Conservation (phyloP, 2,113 vertebrate species). For the Dromiciops gliroides region DNA sequence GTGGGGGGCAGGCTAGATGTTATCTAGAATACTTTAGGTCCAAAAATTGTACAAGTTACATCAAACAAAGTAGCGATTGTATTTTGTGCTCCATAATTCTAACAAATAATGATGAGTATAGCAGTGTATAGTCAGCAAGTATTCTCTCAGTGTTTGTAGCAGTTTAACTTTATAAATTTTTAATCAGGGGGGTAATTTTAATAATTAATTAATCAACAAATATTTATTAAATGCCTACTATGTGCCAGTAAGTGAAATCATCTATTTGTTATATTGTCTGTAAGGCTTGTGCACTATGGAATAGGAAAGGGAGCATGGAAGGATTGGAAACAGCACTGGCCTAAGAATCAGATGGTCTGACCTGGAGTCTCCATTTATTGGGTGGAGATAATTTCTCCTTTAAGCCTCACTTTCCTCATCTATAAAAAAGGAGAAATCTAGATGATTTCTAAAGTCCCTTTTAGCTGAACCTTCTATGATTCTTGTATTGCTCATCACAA, state of each 20-base stretch:
- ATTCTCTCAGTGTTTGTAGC: background rate
- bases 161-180: background rate
- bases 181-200: background rate
- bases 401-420: background rate
- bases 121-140: background rate
- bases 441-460: background rate
- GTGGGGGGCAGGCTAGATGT: background rate
- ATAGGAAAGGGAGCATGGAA: background rate
- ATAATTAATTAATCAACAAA: background rate
- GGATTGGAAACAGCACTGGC: background rate
- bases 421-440: background rate
- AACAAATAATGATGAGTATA: background rate
- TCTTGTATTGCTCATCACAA: background rate
- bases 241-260: background rate
- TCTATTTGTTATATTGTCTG: background rate
- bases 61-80: background rate
- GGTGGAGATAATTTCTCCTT: background rate
- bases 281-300: background rate
- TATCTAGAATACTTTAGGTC: background rate
- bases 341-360: background rate
- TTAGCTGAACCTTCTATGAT: background rate
- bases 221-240: background rate
- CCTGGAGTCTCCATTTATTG: background rate
- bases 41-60: background rate
- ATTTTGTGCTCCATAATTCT: background rate